Evolutionary conservation across 92 coral and sea anemone species (phyloP), one percentile per base, ranked within the genome.

Genomic region (Siderastrea radians): DNA sequence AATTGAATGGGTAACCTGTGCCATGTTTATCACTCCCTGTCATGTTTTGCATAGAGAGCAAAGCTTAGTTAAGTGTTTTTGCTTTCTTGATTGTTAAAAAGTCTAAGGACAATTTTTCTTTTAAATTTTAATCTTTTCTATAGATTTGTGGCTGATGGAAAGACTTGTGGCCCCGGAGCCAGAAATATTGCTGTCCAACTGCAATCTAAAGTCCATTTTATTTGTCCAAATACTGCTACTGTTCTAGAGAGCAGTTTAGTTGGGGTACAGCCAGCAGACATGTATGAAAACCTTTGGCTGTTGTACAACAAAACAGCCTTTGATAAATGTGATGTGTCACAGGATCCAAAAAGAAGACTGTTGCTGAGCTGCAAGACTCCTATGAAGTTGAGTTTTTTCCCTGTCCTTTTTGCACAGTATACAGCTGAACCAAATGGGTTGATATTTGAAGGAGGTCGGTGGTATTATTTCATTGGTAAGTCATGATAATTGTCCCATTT

Each of bases 401-500:
- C 81, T 54, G 57, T 90, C 13, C 12, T 47, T n/a, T 86, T 90
- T 53, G 60, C 54, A 47, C 71, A 11, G 11, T 54, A 65, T 44
- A 44, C 63, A 12, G 80, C 72, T 8, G 43, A 26, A n/a, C 16
- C 49, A 61, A 16, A 47, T 7, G 51, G 14, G 8, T 72, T 66
- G 38, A 79, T 53, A 53, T 90, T 90, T 53, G 1, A 71, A 8
- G 26, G 43, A 7, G 93, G 90, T 4, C 10, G 80, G 17, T 55
- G 58, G 1, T 73, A 90, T 67, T 90, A 79, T 44, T 79, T 90
- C 49, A 80, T 90, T 45, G 90, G 93, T 90, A 55, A 90, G 87
- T 72, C 38, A 26, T 26, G 38, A 26, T 26, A 26, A 26, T 26
- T 26, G 38, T 26, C 38, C 38, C 38, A 26, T 26, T 26, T 26